A percentile compares a stretch with the other conserved stretches of the same genome.
Evolutionary conservation across 2,113 vertebrate genomes (phyloP).

Genomic region (Siniperca knerii): DNA sequence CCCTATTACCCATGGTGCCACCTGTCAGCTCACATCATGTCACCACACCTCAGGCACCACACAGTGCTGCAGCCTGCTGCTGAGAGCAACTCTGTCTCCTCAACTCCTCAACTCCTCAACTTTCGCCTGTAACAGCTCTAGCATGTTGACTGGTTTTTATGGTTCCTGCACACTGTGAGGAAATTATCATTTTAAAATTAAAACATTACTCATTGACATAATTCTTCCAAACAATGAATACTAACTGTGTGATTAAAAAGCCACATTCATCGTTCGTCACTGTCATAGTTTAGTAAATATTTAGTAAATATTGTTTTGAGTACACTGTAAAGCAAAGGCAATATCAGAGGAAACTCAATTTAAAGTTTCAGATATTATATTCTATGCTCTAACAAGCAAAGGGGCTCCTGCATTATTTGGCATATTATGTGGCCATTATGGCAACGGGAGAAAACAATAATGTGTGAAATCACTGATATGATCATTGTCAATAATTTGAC

Average conservation of each 20-base stretch:
- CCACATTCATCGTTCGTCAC: not conserved
- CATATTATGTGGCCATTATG: slow-evolving; percentile 26
- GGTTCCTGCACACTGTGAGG: not conserved
- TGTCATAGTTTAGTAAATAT: slow-evolving; percentile 7
- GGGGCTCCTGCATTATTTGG: slow-evolving; percentile 2
- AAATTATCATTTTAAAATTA: not conserved
- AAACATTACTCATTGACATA: not conserved
- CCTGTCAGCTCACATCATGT: slow-evolving; percentile 75
- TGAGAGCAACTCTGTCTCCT: slow-evolving; percentile 57
- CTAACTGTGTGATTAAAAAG: not conserved
- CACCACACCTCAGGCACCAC: slow-evolving; percentile 73
- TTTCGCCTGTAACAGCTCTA: slow-evolving; percentile 9
- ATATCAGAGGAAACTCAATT: slow-evolving; percentile 17
- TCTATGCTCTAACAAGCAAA: slow-evolving; percentile 22
- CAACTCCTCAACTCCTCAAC: slow-evolving; percentile 29
- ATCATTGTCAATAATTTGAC: slow-evolving; percentile 38
- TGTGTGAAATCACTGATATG: slow-evolving; percentile 33
- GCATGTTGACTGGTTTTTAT: not conserved
- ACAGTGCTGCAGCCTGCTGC: slow-evolving; percentile 70
- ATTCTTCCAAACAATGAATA: not conserved
- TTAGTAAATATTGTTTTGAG: slow-evolving; percentile 10
- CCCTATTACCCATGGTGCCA: slow-evolving; percentile 68
- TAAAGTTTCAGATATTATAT: slow-evolving; percentile 27
- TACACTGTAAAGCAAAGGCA: not conserved
- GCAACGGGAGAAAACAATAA: slow-evolving; percentile 16